Base-by-base conservation (phyloP, 2,797 vertebrate species). In the Eupleurogrammus muticus region DNA sequence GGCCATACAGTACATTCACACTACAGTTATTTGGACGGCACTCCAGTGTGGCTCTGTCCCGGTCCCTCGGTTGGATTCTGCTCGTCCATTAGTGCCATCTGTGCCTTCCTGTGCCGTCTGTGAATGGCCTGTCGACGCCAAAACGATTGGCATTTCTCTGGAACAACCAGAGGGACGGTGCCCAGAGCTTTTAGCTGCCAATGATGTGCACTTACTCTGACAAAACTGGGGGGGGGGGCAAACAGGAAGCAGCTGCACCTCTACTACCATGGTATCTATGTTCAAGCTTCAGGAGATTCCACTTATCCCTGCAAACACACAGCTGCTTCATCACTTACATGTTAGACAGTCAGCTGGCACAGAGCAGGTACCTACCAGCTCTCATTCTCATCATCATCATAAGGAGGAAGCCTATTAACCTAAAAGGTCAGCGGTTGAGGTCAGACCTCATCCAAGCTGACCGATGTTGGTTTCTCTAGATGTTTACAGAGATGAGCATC, bases 31-130 rank as follows among this genome's bases (percentile, higher is more conserved):
- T 98, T 97, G 96, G 97, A 97, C 93, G 93, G 92, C 93, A 92
- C 91, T 95, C 91, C 90, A 93, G 92, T 87, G 94, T 95, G 94
- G 95, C 94, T 92, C 94, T 94, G 95, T 94, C 94, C 91, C 84
- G 87, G 94, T 95, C 95, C 94, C 96, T 96, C 96, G 93, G 93
- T 97, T 98, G 97, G 96, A 98, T 96, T 95, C 95, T 94, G 95
- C 97, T 96, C 96, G 95, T 98, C 97, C 97, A 98, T 99, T 98
- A 97, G 96, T 93, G 94, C 98, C 98, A 99, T 99, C 97, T 99
- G 97, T 96, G 97, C 96, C 94, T 95, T 92, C 86, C 93, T 94
- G 94, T 93, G 94, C 97, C 96, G 97, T 99, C 97, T 99, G 98
- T 95, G 96, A 96, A 92, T 92, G 81, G 92, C 93, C 92, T 90